Conservation (phyloP, 1,140 invertebrate species). For the Drosophila saltans region DNA sequence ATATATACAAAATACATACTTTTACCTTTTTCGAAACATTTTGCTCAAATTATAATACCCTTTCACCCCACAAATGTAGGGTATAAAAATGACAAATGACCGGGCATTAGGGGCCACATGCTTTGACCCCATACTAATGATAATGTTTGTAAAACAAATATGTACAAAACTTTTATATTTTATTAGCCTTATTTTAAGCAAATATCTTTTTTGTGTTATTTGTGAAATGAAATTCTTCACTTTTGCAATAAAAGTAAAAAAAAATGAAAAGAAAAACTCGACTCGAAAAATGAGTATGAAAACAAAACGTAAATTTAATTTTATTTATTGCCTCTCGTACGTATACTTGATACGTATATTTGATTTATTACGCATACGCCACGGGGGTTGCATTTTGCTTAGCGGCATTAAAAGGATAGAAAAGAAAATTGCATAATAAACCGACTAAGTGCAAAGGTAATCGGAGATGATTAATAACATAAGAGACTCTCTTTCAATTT, state of each 20-base stretch:
- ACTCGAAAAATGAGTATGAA: conserved; percentile 1
- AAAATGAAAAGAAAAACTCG: not conserved
- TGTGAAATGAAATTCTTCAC: not conserved
- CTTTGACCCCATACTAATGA: conserved; percentile 6
- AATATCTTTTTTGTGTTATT: not conserved
- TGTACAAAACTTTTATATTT: not conserved
- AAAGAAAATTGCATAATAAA: not conserved
- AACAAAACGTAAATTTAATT: conserved; percentile 9
- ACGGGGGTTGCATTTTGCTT: not conserved
- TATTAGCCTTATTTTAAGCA: not conserved
- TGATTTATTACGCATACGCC: conserved; percentile 5
- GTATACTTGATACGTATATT: conserved; percentile 10
- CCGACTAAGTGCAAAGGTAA: not conserved
- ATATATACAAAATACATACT: too few relatives aligned
- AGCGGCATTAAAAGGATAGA: not conserved
- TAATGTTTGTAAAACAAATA: not conserved
- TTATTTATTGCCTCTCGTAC: not conserved
- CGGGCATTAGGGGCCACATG: conserved; percentile 5
- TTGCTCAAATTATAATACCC: too few relatives aligned
- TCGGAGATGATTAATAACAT: not conserved
- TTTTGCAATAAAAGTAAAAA: not conserved
- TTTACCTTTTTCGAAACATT: too few relatives aligned
- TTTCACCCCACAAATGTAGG: too few relatives aligned
- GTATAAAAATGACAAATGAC: not conserved
- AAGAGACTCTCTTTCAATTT: not conserved